A percentile compares a stretch with the other conserved stretches of the same genome.
Evolutionary conservation across 23 tunicate species (phyloP).

Genomic region (Oikopleura vanhoeffeni): DNA sequence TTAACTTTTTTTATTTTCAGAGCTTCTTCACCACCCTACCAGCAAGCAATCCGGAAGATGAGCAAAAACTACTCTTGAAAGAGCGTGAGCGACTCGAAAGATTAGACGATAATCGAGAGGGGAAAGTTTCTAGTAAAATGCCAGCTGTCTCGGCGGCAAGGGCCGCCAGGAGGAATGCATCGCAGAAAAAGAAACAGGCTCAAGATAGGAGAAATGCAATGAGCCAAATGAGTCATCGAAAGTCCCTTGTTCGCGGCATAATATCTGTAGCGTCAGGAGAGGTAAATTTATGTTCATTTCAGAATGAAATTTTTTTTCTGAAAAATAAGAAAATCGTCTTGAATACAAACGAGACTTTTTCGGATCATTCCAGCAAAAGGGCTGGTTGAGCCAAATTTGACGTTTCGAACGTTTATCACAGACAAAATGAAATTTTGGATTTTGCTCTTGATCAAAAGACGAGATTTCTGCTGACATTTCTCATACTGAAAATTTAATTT

Average conservation of each 20-base stretch:
- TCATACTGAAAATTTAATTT: too few species aligned
- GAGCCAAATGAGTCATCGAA: slow-evolving; percentile 37
- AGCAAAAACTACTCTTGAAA: neutral
- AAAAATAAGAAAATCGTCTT: too few species aligned
- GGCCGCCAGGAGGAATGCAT: neutral
- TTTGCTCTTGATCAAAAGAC: too few species aligned
- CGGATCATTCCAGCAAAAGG: too few species aligned
- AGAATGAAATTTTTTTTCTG: too few species aligned
- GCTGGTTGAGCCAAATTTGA: too few species aligned
- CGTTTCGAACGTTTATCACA: too few species aligned
- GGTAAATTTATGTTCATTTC: too few species aligned
- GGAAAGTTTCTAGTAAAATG: neutral
- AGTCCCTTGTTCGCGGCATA: slow-evolving; percentile 49
- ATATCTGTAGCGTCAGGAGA: slow-evolving; percentile 48
- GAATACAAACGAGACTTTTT: too few species aligned
- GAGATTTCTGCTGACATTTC: too few species aligned
- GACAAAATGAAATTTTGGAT: too few species aligned
- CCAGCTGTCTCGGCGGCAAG: neutral
- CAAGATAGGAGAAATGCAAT: slow-evolving; percentile 43
- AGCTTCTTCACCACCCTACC: neutral
- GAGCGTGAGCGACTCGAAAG: neutral
- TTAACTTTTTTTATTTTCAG: neutral
- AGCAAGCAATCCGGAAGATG: neutral
- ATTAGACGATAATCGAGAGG: too few species aligned
- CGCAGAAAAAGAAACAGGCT: neutral